Base-by-base conservation (phyloP, 2,888 invertebrate genomes). In the Metacarcinus magister region DNA sequence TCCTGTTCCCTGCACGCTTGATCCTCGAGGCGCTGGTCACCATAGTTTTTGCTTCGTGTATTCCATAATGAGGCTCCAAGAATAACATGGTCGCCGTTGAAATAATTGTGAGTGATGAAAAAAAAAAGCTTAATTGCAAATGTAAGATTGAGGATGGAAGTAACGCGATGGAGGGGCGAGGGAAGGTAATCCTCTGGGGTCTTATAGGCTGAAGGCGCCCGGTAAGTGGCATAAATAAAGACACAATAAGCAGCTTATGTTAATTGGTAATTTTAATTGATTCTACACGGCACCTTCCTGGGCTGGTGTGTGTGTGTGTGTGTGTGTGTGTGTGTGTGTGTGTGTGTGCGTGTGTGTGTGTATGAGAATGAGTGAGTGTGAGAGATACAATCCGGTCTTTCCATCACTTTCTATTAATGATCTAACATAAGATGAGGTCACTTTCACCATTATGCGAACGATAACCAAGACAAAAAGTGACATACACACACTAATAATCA, bases 221-320 rank as follows among this genome's bases (percentile, higher is more conserved):
- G 93, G 95, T 94, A 95, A 95, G 87, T 67, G 91, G 95, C 95
- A 96, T 96, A 96, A 96, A 96, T 96, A 96, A 95, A 94, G 96
- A 95, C 95, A 96, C 94, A 95, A 95, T 96, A 96, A 96, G 94
- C 95, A 94, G 95, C 96, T 96, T 96, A 96, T 96, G 96, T 96
- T 96, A 96, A 96, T 96, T 96, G 95, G 96, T 95, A 82, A 96
- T 95, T 96, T 96, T 96, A 96, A 96, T 96, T 96, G 96, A 96
- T 96, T 96, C 92, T 96, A 95, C 92, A 75, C 91, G 92, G n/a
- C 95, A 44, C 90, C 46, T 92, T 48, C 48, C 54, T 13, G 0
- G 82, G n/a, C 48, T 91, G 43, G 75, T 67, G 67, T 67, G 75
- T 67, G 93, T 67, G 75, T 67, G 93, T 67, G 43, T 67, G 93